Evolutionary conservation across 2,888 invertebrate genomes (phyloP).

Genomic region (Agonopterix alstromeriana): DNA sequence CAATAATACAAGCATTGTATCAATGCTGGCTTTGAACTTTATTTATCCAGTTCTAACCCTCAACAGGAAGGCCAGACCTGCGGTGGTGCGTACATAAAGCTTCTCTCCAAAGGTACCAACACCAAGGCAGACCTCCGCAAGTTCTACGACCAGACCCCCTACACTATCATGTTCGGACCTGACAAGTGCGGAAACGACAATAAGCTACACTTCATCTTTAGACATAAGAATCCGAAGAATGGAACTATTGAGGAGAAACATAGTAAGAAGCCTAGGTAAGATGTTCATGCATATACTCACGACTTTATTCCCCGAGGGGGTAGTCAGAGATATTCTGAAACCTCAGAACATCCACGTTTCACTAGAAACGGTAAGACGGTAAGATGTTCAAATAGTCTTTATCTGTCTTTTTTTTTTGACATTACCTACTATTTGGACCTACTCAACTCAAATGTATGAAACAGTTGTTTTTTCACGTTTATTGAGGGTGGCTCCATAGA

Average conservation of each 20-base stretch:
- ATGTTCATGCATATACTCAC: too few relatives aligned
- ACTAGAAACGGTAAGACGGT: too few relatives aligned
- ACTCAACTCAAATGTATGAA: too few relatives aligned
- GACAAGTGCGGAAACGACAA: slow-evolving; percentile 99
- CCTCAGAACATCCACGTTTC: too few relatives aligned
- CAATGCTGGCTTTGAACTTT: too few relatives aligned
- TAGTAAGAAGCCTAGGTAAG: slow-evolving; percentile 90
- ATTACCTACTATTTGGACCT: too few relatives aligned
- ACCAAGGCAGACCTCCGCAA: slow-evolving; percentile 80
- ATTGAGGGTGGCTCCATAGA: too few relatives aligned
- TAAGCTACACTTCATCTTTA: slow-evolving; percentile 95
- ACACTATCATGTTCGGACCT: slow-evolving; percentile 99
- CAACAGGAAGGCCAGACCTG: slow-evolving; percentile 98
- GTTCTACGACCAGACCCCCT: slow-evolving; percentile 97
- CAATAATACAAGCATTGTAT: too few relatives aligned
- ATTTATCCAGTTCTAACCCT: slow-evolving; percentile 1
- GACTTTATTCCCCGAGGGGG: too few relatives aligned
- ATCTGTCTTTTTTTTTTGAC: too few relatives aligned
- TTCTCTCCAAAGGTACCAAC: slow-evolving; percentile 85
- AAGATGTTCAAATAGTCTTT: slow-evolving; percentile 13
- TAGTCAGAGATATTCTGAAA: too few relatives aligned
- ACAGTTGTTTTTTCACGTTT: too few relatives aligned
- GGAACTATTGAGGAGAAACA: slow-evolving; percentile 96
- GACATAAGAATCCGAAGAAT: slow-evolving; percentile 95
- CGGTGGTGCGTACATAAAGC: slow-evolving; percentile 98